Conservation (phyloP, 2,888 invertebrate genomes). For the Zaprionus obscuricornis region DNA sequence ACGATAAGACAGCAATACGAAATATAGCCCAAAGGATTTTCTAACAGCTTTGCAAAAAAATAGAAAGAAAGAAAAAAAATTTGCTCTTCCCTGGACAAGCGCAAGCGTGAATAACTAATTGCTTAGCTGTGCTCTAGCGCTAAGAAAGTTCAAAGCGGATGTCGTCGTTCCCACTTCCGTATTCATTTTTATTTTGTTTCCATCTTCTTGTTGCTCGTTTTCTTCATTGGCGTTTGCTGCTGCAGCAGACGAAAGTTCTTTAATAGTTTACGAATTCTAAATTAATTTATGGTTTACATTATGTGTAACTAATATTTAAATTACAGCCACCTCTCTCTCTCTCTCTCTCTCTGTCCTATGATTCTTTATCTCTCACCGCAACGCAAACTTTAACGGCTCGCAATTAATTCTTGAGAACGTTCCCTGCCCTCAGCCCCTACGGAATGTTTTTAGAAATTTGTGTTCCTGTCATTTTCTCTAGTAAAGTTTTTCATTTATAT, state of each 20-base stretch:
- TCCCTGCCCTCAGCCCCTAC: slow-evolving; percentile 9
- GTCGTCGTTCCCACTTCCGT: slow-evolving; percentile 18
- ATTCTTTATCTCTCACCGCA: background rate
- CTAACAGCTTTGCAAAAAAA: slow-evolving; percentile 30
- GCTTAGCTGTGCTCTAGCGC: slow-evolving; percentile 43
- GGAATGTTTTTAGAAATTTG: slow-evolving; percentile 50
- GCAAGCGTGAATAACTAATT: slow-evolving; percentile 82
- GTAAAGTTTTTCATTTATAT: slow-evolving; percentile 59
- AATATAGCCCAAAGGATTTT: slow-evolving; percentile 16
- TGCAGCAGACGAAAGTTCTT: slow-evolving; percentile 56
- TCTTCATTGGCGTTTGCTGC: background rate
- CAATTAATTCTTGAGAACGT: slow-evolving; percentile 63
- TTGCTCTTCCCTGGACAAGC: slow-evolving; percentile 51
- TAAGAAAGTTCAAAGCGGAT: slow-evolving; percentile 60
- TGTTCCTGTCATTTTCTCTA: slow-evolving; percentile 51
- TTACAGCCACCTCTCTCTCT: slow-evolving; percentile 41
- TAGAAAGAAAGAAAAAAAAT: slow-evolving; percentile 19
- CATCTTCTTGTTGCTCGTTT: background rate
- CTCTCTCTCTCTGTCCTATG: too few relatives aligned
- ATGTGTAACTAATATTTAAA: slow-evolving; percentile 79
- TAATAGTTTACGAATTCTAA: slow-evolving; percentile 77
- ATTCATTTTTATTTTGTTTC: background rate
- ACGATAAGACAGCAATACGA: slow-evolving; percentile 22
- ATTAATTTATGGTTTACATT: slow-evolving; percentile 79
- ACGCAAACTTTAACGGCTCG: slow-evolving; percentile 65